phyloP scores from a whole-genome alignment of 2,797 vertebrate species.

The Acanthis flammea region DNA sequence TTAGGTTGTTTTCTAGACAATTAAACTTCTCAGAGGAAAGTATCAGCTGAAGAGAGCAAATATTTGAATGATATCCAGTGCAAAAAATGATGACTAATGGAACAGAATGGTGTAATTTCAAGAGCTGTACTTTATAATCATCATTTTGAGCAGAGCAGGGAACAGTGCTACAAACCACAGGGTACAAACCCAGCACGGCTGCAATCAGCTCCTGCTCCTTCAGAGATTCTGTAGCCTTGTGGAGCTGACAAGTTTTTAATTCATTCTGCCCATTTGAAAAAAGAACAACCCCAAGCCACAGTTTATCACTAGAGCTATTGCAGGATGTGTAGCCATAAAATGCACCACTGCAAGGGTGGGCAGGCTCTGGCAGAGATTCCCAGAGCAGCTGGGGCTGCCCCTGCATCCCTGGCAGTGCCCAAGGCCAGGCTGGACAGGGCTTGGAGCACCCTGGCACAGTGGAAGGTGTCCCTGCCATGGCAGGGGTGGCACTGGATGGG shows the following conservation, averaged over 20 bases:
- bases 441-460: background rate
- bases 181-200: background rate
- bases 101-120: slow-evolving; percentile 8
- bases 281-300: background rate
- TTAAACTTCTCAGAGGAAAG: background rate
- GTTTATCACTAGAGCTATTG: background rate
- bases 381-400: background rate
- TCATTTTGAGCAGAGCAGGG: background rate
- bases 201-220: background rate
- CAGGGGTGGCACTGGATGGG: accelerated
- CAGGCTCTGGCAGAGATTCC: background rate
- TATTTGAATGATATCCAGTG: slow-evolving; percentile 16
- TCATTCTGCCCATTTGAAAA: background rate
- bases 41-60: slow-evolving; percentile 20
- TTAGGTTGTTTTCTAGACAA: slow-evolving; percentile 34
- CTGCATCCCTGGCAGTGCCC: background rate
- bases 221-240: background rate
- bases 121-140: slow-evolving; percentile 5
- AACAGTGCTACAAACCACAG: background rate
- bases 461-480: background rate
- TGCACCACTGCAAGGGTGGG: background rate
- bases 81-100: background rate
- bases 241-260: background rate
- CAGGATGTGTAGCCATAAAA: background rate
- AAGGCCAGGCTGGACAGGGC: background rate